Base-by-base conservation (phyloP, 1,140 invertebrate genomes). In the Tenebrio molitor region DNA sequence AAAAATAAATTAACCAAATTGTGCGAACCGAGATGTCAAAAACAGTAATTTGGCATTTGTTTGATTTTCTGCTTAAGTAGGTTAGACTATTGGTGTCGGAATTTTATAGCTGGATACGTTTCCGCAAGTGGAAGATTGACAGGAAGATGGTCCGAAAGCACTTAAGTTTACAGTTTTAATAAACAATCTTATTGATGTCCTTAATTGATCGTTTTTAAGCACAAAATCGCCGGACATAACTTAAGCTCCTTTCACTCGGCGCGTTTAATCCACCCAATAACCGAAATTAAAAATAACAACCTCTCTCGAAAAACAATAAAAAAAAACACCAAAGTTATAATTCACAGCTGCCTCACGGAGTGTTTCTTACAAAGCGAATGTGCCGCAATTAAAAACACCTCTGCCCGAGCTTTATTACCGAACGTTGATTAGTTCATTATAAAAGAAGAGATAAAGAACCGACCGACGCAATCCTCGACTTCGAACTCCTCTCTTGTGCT, bases 301-400 rank as follows among this genome's bases (percentile, higher is more conserved):
- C 44, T 50, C 19, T 17, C 44, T 2, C 7, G 23, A 58, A 58
- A 29, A 53, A 58, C 12, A 15, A 0, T 14, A 14, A 58, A 7
- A 1, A 58, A 12, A 14, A n/a, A n/a, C n/a, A n/a, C n/a, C n/a
- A 29, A 58, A 58, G 50, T n/a, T 29, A 58, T 58, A 58, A 58
- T 58, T 58, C 50, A 58, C 19, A 3, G 46, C 16, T 53, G 46
- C 17, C 46, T 21, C 16, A 14, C 50, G 21, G 29, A 58, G 50
- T 58, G 50, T 58, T 58, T 6, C 19, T 23, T 25, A 58, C 50
- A 58, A 58, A 58, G 50, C 50, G n/a, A 29, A 58, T 58, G 36
- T 58, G 50, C 50, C 50, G 50, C 50, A 58, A 58, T 58, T 58
- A 58, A 58, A 58, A 58, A 58, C 50, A 58, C 50, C 23, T 58